Percentiles rank a stretch among this genome's conserved stretches.
Evolutionary conservation across 2,113 vertebrate genomes (phyloP).

Genomic region (Gallinago media): DNA sequence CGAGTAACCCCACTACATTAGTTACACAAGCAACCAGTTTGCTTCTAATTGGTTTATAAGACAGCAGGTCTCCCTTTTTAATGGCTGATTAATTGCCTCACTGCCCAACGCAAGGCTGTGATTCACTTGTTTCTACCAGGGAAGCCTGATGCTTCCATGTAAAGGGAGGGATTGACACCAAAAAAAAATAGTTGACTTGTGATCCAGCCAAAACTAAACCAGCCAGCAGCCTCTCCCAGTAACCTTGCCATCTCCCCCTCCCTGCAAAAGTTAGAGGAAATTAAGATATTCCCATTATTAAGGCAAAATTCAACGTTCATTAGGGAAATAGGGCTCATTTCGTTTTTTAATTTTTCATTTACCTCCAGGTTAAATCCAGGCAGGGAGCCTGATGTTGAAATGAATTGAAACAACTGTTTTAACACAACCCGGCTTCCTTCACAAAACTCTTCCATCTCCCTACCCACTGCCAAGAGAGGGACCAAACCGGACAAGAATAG

Average conservation of each 20-base stretch:
- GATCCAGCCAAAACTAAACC: background rate
- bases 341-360: conserved; percentile 52
- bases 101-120: conserved; percentile 12
- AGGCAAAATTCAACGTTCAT: background rate
- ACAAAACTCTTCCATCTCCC: conserved; percentile 5
- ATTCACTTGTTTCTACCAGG: conserved; percentile 16
- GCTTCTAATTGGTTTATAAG: conserved; percentile 60
- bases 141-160: background rate
- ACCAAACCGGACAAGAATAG: conserved; percentile 15
- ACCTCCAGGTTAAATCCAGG: conserved; percentile 41
- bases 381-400: conserved; percentile 52
- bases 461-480: background rate
- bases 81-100: conserved; percentile 49
- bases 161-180: background rate
- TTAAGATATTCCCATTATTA: background rate
- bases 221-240: background rate
- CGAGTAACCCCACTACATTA: conserved; percentile 41
- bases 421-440: conserved; percentile 19
- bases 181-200: background rate
- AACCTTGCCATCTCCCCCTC: background rate
- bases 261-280: background rate
- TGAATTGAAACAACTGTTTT: conserved; percentile 45
- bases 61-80: conserved; percentile 54
- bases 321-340: conserved; percentile 15
- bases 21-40: conserved; percentile 49